Conservation (phyloP, 1,140 invertebrate species). For the Arion vulgaris region DNA sequence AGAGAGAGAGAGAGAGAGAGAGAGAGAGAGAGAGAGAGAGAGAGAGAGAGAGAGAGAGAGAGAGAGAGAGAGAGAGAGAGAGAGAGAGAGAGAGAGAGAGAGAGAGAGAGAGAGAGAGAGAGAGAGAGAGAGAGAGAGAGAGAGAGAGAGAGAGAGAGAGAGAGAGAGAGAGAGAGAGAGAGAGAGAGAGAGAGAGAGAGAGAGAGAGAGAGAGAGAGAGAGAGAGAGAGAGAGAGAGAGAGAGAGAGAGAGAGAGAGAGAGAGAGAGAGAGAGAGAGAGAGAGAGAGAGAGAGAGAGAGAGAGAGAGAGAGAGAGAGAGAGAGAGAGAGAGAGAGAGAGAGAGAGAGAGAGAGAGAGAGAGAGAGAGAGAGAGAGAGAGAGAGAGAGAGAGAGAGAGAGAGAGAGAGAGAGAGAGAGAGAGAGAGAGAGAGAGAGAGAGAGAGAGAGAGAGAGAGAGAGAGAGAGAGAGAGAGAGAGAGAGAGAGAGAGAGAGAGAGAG, state of each 20-base stretch:
- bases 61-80: background rate
- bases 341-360: conserved; percentile 7
- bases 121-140: background rate
- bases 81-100: background rate
- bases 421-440: conserved; percentile 4
- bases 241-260: conserved; percentile 3
- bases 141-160: background rate
- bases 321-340: conserved; percentile 2
- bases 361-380: conserved; percentile 2
- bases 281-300: conserved; percentile 6
- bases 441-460: conserved; percentile 8
- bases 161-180: background rate
- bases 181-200: background rate
- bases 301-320: conserved; percentile 5
- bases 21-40: background rate
- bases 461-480: conserved; percentile 5
- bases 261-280: conserved; percentile 2
- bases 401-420: conserved; percentile 5
- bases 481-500: conserved; percentile 2
- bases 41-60: background rate
- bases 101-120: background rate
- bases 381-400: conserved; percentile 5
- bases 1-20: background rate
- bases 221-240: conserved; percentile 1
- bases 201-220: background rate